Base-by-base conservation (phyloP, 2,888 invertebrate genomes). In the Drosophila putrida region DNA sequence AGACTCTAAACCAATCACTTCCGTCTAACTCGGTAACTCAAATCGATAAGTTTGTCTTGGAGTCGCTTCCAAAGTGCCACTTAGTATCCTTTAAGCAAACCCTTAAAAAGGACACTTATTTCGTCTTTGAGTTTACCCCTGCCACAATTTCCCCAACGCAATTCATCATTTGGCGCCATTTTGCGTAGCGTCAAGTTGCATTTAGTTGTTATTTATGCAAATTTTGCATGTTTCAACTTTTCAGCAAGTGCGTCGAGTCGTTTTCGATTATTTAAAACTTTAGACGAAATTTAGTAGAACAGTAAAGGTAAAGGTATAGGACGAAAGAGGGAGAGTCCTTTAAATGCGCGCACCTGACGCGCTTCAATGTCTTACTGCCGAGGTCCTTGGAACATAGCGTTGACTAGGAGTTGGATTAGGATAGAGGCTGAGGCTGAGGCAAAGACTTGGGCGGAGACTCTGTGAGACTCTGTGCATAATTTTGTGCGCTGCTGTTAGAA, bases 141-240 rank as follows among this genome's bases (percentile, higher is more conserved):
- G 2, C 15, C 15, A 11, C 44, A 13, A 33, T 44, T 41, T n/a
- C 31, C 43, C 58, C 36, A 54, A 25, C 57, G 44, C 78, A 84
- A 84, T 84, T 71, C 84, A 84, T 84, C 83, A 84, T 65, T 71
- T 73, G 84, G 65, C 80, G 84, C 84, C 83, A 84, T 78, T 87
- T 84, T 80, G 80, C 51, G 60, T 59, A 57, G 88, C 87, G 80
- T 75, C 90, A 90, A 90, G 84, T 89, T 90, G 90, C 81, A 88
- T 90, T 91, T 84, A 90, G 82, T 79, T 83, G 74, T 82, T 89
- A 90, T 91, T 91, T 90, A 90, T 90, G 90, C 89, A 90, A 90
- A 90, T 90, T 86, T 88, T 67, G 80, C 88, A 90, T 90, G 90
- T 75, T 84, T 75, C 83, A 82, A 84, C 89, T 87, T 86, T 81